Evolutionary conservation across 1,140 invertebrate species (phyloP), one percentile per base, ranked within the genome.

Genomic region (Glomeris maerens): DNA sequence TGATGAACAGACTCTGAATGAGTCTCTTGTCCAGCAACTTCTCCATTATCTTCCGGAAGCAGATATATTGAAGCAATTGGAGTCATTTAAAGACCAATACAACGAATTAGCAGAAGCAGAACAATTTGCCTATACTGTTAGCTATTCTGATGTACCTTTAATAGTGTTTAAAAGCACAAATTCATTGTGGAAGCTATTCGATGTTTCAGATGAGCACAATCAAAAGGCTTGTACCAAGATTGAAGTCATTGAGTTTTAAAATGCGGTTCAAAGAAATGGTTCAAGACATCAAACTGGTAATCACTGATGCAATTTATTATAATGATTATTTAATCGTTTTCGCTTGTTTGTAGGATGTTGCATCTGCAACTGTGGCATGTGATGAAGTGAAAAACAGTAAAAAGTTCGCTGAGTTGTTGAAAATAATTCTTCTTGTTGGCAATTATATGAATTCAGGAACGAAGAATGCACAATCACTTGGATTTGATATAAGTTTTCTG

Each of bases 321-420:
- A 42, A 13, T 38, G 21, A 22, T 22, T 41, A 7, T 23, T 27
- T n/a, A 36, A 20, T 55, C 25, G 14, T 42, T 13, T 44, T 23
- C 27, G 39, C 23, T 27, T 27, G 53, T 53, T 0, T 63, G 64
- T 64, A 83, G 74, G 86, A 92, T 60, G 88, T 98, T 64, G 90
- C 97, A 0, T 83, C 88, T 3, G 89, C 85, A 0, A 93, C 88
- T 4, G 88, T 88, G 14, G 93, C 92, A 5, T 95, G 92, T 65
- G 90, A 97, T 63, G 92, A 97, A 72, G 81, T 98, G 0, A 84
- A 81, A 56, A 76, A 74, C 5, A 95, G 89, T 59, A 78, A 78
- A 60, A 95, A 92, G 59, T 95, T 98, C 17, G 31, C 31, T 36
- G 17, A 17, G 17, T 10, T 36, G 10, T 10, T 36, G 17, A 17